These are phyloP conservation scores for Haemorhous mexicanus DNA, from an alignment of 2,113 vertebrate species.

Conservation along the genomic window DNA sequence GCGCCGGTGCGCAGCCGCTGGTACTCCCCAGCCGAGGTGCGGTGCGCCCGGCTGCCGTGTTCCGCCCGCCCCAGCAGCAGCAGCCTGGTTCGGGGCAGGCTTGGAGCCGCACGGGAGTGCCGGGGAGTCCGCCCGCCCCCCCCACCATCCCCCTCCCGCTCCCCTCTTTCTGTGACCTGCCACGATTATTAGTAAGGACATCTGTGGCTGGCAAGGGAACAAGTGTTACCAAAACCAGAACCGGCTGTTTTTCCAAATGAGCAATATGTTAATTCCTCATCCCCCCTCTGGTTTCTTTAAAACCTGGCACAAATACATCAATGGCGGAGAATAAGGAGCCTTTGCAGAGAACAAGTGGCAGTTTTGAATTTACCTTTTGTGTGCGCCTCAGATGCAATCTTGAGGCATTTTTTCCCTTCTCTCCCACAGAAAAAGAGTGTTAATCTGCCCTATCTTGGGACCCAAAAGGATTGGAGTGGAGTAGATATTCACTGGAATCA, in stretches of 20 bases:
- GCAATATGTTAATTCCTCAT: slow-evolving; percentile 70
- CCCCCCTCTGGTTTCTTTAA: slow-evolving; percentile 64
- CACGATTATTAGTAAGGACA: slow-evolving; percentile 74
- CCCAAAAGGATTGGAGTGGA: slow-evolving; percentile 69
- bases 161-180: slow-evolving; percentile 71
- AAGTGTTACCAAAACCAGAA: slow-evolving; percentile 73
- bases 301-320: slow-evolving; percentile 63
- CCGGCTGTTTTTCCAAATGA: slow-evolving; percentile 67
- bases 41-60: background rate
- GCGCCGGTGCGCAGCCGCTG: background rate
- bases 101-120: background rate
- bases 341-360: slow-evolving; percentile 61
- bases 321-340: slow-evolving; percentile 32
- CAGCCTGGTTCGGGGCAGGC: background rate
- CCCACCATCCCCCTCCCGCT: background rate
- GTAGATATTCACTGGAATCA: slow-evolving; percentile 71
- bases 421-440: slow-evolving; percentile 57
- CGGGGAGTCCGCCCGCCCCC: background rate
- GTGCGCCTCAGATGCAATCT: slow-evolving; percentile 57
- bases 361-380: slow-evolving; percentile 68
- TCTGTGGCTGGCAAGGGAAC: slow-evolving; percentile 70
- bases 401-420: slow-evolving; percentile 65
- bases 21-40: background rate
- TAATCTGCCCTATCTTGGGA: slow-evolving; percentile 66
- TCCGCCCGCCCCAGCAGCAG: background rate